Evolutionary conservation across 2,797 vertebrate genomes (phyloP).

Genomic region (Notoglanidium macrostoma): DNA sequence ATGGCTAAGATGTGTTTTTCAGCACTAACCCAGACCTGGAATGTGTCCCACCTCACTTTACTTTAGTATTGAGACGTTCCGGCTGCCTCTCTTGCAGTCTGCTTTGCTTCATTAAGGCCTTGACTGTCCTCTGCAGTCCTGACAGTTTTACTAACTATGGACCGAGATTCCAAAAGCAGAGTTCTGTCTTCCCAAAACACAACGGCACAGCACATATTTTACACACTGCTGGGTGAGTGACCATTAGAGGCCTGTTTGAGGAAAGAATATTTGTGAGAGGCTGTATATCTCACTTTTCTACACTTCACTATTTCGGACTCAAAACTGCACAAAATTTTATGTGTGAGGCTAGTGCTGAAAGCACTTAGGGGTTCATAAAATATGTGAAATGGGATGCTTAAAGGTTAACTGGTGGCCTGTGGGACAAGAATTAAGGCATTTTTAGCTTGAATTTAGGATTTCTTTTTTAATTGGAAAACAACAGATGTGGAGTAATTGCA

Average conservation of each 20-base stretch:
- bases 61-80: slow-evolving; percentile 20
- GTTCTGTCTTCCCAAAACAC: slow-evolving; percentile 30
- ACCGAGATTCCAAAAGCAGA: slow-evolving; percentile 11
- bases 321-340: slow-evolving; percentile 42
- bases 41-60: slow-evolving; percentile 34
- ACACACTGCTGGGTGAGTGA: slow-evolving; percentile 57
- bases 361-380: slow-evolving; percentile 57
- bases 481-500: neutral
- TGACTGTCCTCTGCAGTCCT: slow-evolving; percentile 19
- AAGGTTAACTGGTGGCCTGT: slow-evolving; percentile 53
- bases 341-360: slow-evolving; percentile 53
- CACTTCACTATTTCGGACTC: slow-evolving; percentile 56
- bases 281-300: slow-evolving; percentile 65
- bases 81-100: slow-evolving; percentile 38
- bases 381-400: slow-evolving; percentile 60
- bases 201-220: slow-evolving; percentile 50
- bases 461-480: neutral
- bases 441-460: neutral
- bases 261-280: slow-evolving; percentile 48
- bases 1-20: slow-evolving; percentile 31
- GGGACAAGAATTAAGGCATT: neutral
- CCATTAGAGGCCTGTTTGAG: slow-evolving; percentile 59
- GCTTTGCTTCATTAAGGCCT: slow-evolving; percentile 36
- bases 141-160: slow-evolving; percentile 35
- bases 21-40: slow-evolving; percentile 17